Evolutionary conservation across 2,888 invertebrate species (phyloP), one percentile per base, ranked within the genome.

Genomic region (Melinopterus prodromus): DNA sequence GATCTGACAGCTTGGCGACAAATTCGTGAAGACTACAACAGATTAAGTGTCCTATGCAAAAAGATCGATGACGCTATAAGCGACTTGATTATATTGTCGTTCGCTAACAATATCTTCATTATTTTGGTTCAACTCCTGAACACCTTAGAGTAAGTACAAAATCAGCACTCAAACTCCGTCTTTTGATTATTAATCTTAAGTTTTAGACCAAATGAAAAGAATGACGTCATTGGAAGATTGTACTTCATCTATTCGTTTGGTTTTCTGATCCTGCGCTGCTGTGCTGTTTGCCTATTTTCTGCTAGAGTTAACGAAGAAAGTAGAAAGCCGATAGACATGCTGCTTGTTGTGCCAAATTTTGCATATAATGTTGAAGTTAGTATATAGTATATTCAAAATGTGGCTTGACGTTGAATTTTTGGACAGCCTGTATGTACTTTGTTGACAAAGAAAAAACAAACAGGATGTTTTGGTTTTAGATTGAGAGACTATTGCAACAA

Each of bases 231-330:
- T 12, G 71, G 37, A n/a, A 77, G 77, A 26, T 14, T 79, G 14
- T 79, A 79, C 15, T 79, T 79, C 16, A 37, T 76, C 14, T 79
- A 77, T 69, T 79, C 79, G 9, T 76, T 79, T 69, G 76, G 76
- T 4, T 79, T 79, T 16, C 70, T 79, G n/a, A 79, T 79, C 16
- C 6, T 78, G 12, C 38, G 79, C 6, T 15, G 76, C 16, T 14
- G 14, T 14, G 76, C 76, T 6, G 79, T 79, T n/a, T 74, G 69
- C 9, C 36, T 76, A 37, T 76, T 35, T 35, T 76, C 74, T 16
- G 15, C 79, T 7, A 70, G 76, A 38, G 70, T 77, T 12, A 36
- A 77, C 36, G 7, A 69, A 6, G 70, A 77, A 70, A 77, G 77
- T 36, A 16, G 26, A 9, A n/a, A 9, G 6, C 37, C 77, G 9